Evolutionary conservation across 2,797 vertebrate species (phyloP), one percentile per base, ranked within the genome.

Genomic region (Ambastaia sidthimunki): DNA sequence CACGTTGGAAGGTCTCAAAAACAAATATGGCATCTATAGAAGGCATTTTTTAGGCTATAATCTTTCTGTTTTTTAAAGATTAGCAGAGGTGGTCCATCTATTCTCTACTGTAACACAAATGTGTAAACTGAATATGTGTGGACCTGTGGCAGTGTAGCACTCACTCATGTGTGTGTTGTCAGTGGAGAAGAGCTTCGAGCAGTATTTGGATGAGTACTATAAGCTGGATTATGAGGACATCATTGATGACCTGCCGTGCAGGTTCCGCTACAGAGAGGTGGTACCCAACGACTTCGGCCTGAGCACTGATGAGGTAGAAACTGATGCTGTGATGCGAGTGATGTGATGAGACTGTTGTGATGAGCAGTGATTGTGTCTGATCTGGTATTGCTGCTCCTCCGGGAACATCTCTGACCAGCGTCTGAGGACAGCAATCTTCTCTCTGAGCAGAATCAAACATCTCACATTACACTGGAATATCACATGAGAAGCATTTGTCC

Each of bases 201-300:
- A 96, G 86, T 98, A 97, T 86, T 81, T 98, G 79, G 95, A 97
- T 0, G 96, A 97, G 78, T 97, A 95, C 84, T 98, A 97, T 74
- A 91, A 87, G 52, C 86, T 98, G 86, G 95, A 98, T 88, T 97
- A 94, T 0, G 96, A 97, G 88, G 96, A 97, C 86, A 88, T 98
- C 80, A 93, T 98, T 0, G 96, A 96, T 0, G 96, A 97, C 87
- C 88, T 97, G 18, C 96, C 96, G 0, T 98, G 97, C 80, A 91
- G 96, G 80, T 98, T 98, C 87, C 95, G 94, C 78, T 98, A 98
- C 92, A 93, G 95, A 68, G 86, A 86, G 0, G 97, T 98, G 1
- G 68, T 96, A 23, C 71, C 96, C 85, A 98, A 97, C 0, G 95
- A 96, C 92, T 98, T 98, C 0, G 96, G 96, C 69, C 94, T 98